Percentiles rank a stretch among this genome's conserved stretches.
Conservation (phyloP, 2,888 invertebrate species). For the Cheilosia scutellata region DNA sequence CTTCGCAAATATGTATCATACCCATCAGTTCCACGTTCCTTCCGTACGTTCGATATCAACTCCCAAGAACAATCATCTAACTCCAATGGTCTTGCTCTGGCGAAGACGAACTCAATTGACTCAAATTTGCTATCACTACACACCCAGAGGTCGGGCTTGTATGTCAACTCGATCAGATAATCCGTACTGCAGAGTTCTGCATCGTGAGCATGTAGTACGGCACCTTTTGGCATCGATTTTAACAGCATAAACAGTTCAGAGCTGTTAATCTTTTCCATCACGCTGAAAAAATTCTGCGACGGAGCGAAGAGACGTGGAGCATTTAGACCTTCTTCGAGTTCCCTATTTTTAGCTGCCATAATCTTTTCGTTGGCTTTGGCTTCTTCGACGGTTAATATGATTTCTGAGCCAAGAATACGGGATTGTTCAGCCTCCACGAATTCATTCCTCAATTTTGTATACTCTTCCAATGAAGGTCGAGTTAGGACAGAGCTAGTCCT, state of each 20-base stretch:
- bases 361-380: slow-evolving; percentile 86
- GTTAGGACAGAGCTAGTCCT: not conserved
- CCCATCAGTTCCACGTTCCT: slow-evolving; percentile 74
- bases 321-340: slow-evolving; percentile 85
- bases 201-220: slow-evolving; percentile 89
- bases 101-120: slow-evolving; percentile 77
- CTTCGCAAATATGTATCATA: slow-evolving; percentile 86
- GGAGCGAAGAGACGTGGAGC: slow-evolving; percentile 87
- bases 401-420: slow-evolving; percentile 85
- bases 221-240: slow-evolving; percentile 90
- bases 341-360: slow-evolving; percentile 86
- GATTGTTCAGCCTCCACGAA: slow-evolving; percentile 85
- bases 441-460: slow-evolving; percentile 82
- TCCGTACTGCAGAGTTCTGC: slow-evolving; percentile 87
- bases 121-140: slow-evolving; percentile 81
- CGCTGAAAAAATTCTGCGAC: slow-evolving; percentile 87
- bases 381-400: slow-evolving; percentile 85
- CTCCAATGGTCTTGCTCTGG: slow-evolving; percentile 76
- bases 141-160: slow-evolving; percentile 85
- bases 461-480: slow-evolving; percentile 76
- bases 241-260: slow-evolving; percentile 89
- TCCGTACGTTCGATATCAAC: slow-evolving; percentile 78
- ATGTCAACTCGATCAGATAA: slow-evolving; percentile 87
- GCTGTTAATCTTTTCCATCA: slow-evolving; percentile 85
- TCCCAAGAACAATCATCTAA: slow-evolving; percentile 78